A percentile compares a stretch with the other conserved stretches of the same genome.
These are phyloP conservation scores for Salticus scenicus DNA, from an alignment of 2,888 invertebrate species.

Conservation along the genomic window DNA sequence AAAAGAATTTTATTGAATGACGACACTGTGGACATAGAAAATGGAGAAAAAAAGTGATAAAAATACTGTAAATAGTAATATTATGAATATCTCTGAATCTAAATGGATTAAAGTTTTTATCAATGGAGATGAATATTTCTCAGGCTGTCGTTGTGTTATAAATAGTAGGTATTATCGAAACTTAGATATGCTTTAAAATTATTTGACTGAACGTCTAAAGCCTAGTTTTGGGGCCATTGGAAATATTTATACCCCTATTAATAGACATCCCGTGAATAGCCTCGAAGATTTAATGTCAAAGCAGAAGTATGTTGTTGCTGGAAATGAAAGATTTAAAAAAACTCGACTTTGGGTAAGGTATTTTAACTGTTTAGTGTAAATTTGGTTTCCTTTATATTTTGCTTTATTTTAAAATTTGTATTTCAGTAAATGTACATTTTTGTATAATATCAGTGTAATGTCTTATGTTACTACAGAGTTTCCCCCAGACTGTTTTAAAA, in stretches of 20 bases:
- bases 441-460: too few relatives aligned
- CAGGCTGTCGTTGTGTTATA: conserved; percentile 70
- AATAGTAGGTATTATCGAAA: conserved; percentile 68
- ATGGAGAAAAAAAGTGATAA: background rate
- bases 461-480: too few relatives aligned
- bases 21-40: background rate
- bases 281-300: conserved; percentile 69
- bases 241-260: conserved; percentile 70
- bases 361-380: too few relatives aligned
- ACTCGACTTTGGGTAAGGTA: conserved; percentile 56
- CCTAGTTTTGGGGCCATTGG: conserved; percentile 71
- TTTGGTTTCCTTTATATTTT: too few relatives aligned
- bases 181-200: conserved; percentile 70
- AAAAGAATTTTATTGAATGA: background rate
- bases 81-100: conserved; percentile 56
- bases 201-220: conserved; percentile 70
- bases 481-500: too few relatives aligned
- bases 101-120: conserved; percentile 71
- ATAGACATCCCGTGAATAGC: conserved; percentile 59
- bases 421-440: too few relatives aligned
- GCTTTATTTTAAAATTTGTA: too few relatives aligned
- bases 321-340: conserved; percentile 69
- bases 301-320: conserved; percentile 71
- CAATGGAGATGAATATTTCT: conserved; percentile 70
- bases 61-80: background rate